Evolutionary conservation across 2,888 invertebrate species (phyloP), one percentile per base, ranked within the genome.

Genomic region (Polydrusus tereticollis): DNA sequence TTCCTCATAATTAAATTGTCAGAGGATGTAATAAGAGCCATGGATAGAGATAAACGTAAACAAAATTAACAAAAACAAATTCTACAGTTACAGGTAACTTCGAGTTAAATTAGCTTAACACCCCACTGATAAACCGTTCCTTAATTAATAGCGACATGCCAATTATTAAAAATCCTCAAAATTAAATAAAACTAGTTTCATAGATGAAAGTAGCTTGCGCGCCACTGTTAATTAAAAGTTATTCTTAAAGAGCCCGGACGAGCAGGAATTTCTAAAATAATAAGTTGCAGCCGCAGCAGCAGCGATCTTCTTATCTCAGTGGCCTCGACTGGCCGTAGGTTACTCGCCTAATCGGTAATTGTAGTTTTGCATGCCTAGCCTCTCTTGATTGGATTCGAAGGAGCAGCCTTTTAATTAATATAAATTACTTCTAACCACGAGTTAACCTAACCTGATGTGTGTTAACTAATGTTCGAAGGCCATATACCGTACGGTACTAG

Each of bases 261-360:
- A 62, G 33, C 50, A 64, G 63, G 63, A 64, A 64, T 64, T 64
- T 52, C 63, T 52, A 52, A 64, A 64, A 64, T 64, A 64, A 64
- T 64, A 64, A 64, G 38, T 52, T 64, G 63, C 52, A 5, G 47
- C 29, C 47, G 29, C 47, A 0, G 45, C 45, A 21, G 45, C 45
- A 26, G 29, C 29, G 62, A 64, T 64, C 52, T 36, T 50, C 63
- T 50, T 62, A 62, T 47, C 62, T 62, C 33, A 20, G 23, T 36
- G 52, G 52, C 29, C 29, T 55, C 36, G 36, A 41, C 52, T 38
- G 36, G 63, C 52, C 52, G 63, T 64, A 52, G 63, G 63, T 64
- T 64, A 64, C 63, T 64, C 63, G 63, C 63, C 63, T 64, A 64
- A 64, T 64, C 63, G 63, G 63, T 64, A 64, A 64, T 64, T 64